Conservation (phyloP, 2,113 vertebrate genomes). For the Aphelocoma coerulescens region DNA sequence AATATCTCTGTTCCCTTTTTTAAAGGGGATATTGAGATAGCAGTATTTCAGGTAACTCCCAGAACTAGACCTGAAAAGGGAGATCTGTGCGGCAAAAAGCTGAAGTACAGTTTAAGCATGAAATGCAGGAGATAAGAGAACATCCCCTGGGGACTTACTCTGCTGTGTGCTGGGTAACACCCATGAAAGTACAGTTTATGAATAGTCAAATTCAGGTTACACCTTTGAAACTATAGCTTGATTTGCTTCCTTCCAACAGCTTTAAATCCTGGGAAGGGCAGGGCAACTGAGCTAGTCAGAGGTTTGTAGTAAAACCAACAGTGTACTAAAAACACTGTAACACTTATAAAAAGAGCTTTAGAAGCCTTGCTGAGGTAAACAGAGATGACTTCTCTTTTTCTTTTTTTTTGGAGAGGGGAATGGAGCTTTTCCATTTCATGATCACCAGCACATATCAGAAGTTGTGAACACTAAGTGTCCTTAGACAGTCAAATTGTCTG, state of each 20-base stretch:
- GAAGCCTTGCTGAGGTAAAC: neutral
- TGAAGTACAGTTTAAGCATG: neutral
- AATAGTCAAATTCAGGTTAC: neutral
- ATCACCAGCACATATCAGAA: neutral
- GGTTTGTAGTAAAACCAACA: neutral
- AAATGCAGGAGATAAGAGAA: neutral
- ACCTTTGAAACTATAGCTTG: neutral
- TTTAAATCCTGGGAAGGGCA: neutral
- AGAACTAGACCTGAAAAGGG: neutral
- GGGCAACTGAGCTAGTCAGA: neutral
- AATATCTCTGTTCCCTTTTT: neutral
- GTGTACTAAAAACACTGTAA: neutral
- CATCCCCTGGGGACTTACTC: neutral
- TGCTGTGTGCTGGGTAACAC: neutral
- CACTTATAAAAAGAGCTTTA: neutral
- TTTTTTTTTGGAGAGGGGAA: neutral
- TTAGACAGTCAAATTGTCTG: neutral
- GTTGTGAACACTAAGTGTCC: neutral
- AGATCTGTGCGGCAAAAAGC: neutral
- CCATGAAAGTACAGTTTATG: neutral
- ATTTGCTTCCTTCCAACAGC: neutral
- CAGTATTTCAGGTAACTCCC: neutral
- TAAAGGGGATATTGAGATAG: neutral
- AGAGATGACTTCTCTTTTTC: too few relatives aligned
- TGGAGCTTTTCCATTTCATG: neutral